These are phyloP conservation scores for Protobothrops mucrosquamatus DNA, from an alignment of 2,113 vertebrate species.

Conservation along the genomic window DNA sequence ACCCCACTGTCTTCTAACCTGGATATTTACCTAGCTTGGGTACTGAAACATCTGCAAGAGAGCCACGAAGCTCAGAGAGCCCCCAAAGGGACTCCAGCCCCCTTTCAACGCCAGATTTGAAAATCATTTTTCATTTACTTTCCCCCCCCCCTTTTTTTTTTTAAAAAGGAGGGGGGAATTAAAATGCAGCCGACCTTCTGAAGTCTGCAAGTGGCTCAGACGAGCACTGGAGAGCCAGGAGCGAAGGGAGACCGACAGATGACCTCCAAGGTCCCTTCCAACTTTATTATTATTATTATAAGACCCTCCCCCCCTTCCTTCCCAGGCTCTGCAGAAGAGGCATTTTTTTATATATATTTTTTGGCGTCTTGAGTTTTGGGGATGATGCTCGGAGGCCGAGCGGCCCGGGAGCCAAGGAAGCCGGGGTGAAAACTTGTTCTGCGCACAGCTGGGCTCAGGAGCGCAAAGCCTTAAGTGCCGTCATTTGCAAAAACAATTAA, in stretches of 20 bases:
- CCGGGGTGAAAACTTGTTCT: slow-evolving; percentile 48
- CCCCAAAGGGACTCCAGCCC: neutral
- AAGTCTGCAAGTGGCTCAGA: slow-evolving; percentile 9
- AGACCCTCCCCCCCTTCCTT: neutral
- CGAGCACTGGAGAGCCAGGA: neutral
- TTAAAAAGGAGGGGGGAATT: neutral
- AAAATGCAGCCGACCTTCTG: neutral
- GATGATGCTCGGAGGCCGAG: neutral
- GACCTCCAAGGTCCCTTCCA: no score
- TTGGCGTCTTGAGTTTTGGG: slow-evolving; percentile 39
- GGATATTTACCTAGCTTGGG: no score
- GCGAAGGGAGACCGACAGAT: neutral
- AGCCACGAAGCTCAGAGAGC: no score
- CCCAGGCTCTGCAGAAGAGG: neutral
- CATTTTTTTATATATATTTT: neutral
- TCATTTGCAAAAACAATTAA: slow-evolving; percentile 59
- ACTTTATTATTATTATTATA: no score
- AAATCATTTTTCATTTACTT: neutral
- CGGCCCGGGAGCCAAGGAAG: slow-evolving; percentile 27
- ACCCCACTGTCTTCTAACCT: no score
- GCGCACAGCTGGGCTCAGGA: slow-evolving; percentile 34
- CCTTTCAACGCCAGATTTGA: neutral
- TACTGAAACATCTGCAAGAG: no score
- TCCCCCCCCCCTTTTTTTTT: neutral
- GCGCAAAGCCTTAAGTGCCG: slow-evolving; percentile 48